Base-by-base conservation (phyloP, 2,888 invertebrate species). In the Ligdia adustata region DNA sequence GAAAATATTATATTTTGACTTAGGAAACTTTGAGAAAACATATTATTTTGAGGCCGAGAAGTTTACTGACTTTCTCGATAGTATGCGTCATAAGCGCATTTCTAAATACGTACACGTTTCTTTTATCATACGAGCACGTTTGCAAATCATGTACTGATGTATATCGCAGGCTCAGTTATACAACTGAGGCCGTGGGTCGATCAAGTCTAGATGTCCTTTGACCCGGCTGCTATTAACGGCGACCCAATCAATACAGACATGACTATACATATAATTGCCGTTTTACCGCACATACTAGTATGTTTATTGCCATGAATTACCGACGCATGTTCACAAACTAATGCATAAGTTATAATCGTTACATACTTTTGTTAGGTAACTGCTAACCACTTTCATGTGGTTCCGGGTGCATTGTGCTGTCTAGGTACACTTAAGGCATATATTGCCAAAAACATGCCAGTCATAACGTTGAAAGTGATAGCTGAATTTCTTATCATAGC, bases 381-480 rank as follows among this genome's bases (percentile, higher is more conserved):
- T 9, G 26, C 12, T 20, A 22, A 13, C 5, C 6, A 9, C 3
- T 9, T 18, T n/a, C n/a, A 34, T 42, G 1, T 37, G 13, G 12
- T 51, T 55, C 52, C 57, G 52, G 48, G 13, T 45, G 29, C 44
- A 49, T 42, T 53, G 38, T 47, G 18, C 24, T 49, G 34, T 42
- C 41, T 34, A 40, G 38, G 37, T 47, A 43, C 14, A 52, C 41
- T 32, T 22, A 7, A 9, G 33, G 35, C 42, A 50, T 37, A 39
- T 42, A 37, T 33, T 44, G n/a, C n/a, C 33, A 31, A 48, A 39
- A 50, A 32, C 12, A 33, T 35, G 6, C 20, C 13, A 45, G 48
- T 29, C 22, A 34, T 42, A 40, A 43, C 54, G 28, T 59, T 48
- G 66, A 79, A 74, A 77, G 65, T 52, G 64, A 69, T 57, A 63